Evolutionary conservation across 35 echinoderm and acorn worm species (phyloP), one percentile per base, ranked within the genome.

Genomic region (Lytechinus pictus): DNA sequence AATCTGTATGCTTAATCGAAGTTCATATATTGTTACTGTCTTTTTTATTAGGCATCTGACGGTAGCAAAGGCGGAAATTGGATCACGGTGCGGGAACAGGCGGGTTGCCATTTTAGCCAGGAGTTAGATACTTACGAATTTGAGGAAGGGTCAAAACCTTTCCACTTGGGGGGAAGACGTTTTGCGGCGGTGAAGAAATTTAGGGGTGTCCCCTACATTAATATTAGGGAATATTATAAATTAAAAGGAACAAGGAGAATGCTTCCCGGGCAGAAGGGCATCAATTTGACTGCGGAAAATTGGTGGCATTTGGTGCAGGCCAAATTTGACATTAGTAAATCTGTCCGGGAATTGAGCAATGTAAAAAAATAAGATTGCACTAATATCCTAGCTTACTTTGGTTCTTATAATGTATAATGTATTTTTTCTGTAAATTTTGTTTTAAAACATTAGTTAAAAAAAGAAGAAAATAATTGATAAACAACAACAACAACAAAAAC

Each of bases 161-260:
- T 87, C 21, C 86, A 87, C 21, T 87, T 87, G 86, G 86, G 86
- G 6, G 86, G 86, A 19, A 87, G 21, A 19, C 86, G 86, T 33
- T 87, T 87, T 87, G 86, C 86, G 4, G 86, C 21, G 6, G 86
- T 87, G 6, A 87, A 87, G 86, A 87, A 87, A 87, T 87, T 87
- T 19, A 87, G 86, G 28, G 4, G 86, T 6, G 86, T 87, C 28
- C 86, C 86, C 21, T 87, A 87, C 86, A 19, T 87, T 4, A 87
- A 87, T 12, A 87, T 87, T 33, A 6, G 86, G 21, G 12, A 87
- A 87, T 87, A 87, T 19, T 87, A 87, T 6, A 87, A 87, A 6
- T 5, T 87, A 12, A 87, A 87, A 33, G 86, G 86, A 8, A 87
- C 86, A 8, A 87, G 21, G 7, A 87, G 86, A 19, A 87, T 4